Base-by-base conservation (phyloP, 2,797 vertebrate genomes). In the Xiphophorus birchmanni region DNA sequence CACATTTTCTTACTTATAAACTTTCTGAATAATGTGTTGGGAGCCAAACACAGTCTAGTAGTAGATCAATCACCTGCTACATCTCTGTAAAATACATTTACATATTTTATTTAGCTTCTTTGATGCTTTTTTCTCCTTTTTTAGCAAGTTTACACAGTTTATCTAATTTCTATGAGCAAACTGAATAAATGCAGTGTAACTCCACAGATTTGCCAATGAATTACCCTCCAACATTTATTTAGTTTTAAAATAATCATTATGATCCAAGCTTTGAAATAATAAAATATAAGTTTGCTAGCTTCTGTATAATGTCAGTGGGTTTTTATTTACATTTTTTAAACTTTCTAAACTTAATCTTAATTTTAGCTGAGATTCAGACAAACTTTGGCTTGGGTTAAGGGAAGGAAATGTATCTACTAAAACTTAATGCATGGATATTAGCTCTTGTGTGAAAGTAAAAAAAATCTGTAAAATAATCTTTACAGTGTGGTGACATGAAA, bases 211-310 rank as follows among this genome's bases (percentile, higher is more conserved):
- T 15, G 3, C 35, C 48, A 74, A 26, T 37, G 32, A 23, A 23
- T 10, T 48, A 50, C 11, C 11, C 17, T 23, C 45, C 9, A 74
- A 37, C 13, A 23, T 6, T 35, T 1, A 17, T 26, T 45, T 23
- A 35, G 47, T 32, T 74, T 74, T 21, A 23, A 52, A 35, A 47
- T 48, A 32, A 73, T 73, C 72, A 47, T 29, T 73, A 48, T 73
- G 29, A 29, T 73, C 8, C 13, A 48, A 35, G 73, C 29, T 52
- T 40, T 23, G 29, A 74, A 7, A 17, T 48, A n/a, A 73, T 48
- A 37, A 48, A 32, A 29, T 6, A 48, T n/a, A 48, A 47, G 45
- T 32, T 73, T 48, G 3, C n/a, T 18, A 73, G 1, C 44, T 18
- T 47, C 45, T 9, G 29, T 48, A 18, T 32, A 2, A 48, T 29